Evolutionary conservation across 92 coral and sea anemone species (phyloP), one percentile per base, ranked within the genome.

Genomic region (Diadumene lineata): DNA sequence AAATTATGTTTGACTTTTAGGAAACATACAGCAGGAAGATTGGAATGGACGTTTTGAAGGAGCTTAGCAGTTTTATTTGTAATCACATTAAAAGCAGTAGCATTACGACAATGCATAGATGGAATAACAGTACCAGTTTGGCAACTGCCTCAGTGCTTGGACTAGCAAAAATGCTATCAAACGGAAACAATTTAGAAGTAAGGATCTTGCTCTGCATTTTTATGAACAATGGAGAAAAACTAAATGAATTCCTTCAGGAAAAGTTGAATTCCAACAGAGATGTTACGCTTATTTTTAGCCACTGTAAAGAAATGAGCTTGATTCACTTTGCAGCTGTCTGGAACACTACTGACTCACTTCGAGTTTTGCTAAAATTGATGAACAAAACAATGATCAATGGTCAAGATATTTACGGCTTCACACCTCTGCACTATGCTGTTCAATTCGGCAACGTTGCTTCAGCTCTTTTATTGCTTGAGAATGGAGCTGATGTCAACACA

Each of bases 351-450:
- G 66, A 72, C 6, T 33, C 76, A 6, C 34, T 56, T 18, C 50
- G 24, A 10, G 77, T 72, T 30, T 44, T 72, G 28, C 30, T 72
- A 46, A 72, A 70, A 30, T 29, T 51, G 34, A 7, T 34, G 25
- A 50, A 55, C n/a, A 33, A 9, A 31, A 67, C 71, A 43, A 69
- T 65, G 0, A 29, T 88, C 16, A 73, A 83, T 62, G 73, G n/a
- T 16, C 22, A 72, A 0, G 92, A 88, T 48, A 66, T 65, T 64
- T 88, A 71, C 61, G 86, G 93, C 19, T 84, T 60, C 56, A 69
- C 84, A 3, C 79, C 86, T 26, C 79, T 88, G 3, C 92, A 88
- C 15, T 88, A 88, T 66, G 89, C 93, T 16, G 89, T 84, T 0
- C 83, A 80, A 31, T 55, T 75, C 58, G 79, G 86, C 2, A 61